Evolutionary conservation across 35 echinoderm and acorn worm species (phyloP).

Genomic region (Lytechinus variegatus): DNA sequence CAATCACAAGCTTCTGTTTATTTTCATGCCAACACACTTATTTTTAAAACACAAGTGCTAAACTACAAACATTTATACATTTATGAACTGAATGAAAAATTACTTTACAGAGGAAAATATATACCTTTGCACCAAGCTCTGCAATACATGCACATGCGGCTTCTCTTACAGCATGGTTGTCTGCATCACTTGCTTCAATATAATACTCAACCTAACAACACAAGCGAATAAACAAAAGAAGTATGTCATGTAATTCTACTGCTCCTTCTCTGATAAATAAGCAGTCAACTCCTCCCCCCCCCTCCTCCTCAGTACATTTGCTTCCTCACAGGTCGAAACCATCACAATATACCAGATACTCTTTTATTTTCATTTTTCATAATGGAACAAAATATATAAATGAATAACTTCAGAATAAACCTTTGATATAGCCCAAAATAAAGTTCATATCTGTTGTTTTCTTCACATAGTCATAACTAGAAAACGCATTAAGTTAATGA

Average conservation of each 20-base stretch:
- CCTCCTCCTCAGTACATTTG: too few relatives aligned
- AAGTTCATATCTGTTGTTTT: neutral
- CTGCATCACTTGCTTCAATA: slow-evolving; percentile 81
- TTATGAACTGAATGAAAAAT: neutral
- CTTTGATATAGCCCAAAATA: too few relatives aligned
- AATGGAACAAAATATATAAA: too few relatives aligned
- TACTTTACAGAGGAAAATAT: neutral
- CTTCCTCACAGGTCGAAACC: too few relatives aligned
- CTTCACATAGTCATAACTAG: neutral
- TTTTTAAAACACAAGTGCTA: neutral
- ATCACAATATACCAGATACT: too few relatives aligned
- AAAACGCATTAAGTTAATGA: neutral
- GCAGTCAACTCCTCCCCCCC: too few relatives aligned
- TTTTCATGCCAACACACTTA: neutral
- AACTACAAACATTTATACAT: neutral
- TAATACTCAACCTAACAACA: slow-evolving; percentile 83
- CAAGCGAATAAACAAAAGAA: neutral
- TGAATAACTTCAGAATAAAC: too few relatives aligned
- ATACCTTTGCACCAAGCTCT: slow-evolving; percentile 97
- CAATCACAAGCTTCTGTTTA: too few relatives aligned
- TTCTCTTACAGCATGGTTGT: slow-evolving; percentile 98
- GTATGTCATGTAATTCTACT: too few relatives aligned
- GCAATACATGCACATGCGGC: slow-evolving; percentile 99
- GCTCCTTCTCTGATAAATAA: too few relatives aligned
- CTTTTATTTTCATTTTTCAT: too few relatives aligned